Percentiles rank a stretch among this genome's conserved stretches.
Evolutionary conservation across 1,140 invertebrate species (phyloP).

Genomic region (Drosophila aff.): DNA sequence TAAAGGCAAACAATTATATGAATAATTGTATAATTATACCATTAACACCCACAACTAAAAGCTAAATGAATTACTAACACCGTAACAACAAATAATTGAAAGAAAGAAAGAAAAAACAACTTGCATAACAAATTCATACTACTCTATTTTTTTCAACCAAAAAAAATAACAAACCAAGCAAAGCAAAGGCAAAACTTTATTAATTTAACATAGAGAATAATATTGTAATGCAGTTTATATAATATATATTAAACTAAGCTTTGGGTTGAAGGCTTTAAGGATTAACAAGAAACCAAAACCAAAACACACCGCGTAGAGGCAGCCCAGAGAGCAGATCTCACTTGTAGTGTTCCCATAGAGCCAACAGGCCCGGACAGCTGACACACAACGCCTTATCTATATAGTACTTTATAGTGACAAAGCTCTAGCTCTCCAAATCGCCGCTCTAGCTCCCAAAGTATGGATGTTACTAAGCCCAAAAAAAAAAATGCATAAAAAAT

Average conservation of each 20-base stretch:
- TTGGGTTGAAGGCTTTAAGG: conserved; percentile 65
- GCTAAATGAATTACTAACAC: conserved; percentile 78
- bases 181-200: conserved; percentile 42
- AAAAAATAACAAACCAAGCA: conserved; percentile 60
- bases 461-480: conserved; percentile 39
- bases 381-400: conserved; percentile 54
- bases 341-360: conserved; percentile 47
- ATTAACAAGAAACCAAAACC: conserved; percentile 32
- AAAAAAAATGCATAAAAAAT: neutral
- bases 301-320: conserved; percentile 26
- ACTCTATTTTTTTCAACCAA: conserved; percentile 75
- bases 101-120: conserved; percentile 76
- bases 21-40: conserved; percentile 43
- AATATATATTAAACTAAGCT: conserved; percentile 51
- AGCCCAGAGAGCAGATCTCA: conserved; percentile 51
- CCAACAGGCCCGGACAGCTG: conserved; percentile 31
- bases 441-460: conserved; percentile 51
- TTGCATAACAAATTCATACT: conserved; percentile 85
- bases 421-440: conserved; percentile 42
- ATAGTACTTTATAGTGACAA: conserved; percentile 39
- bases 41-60: conserved; percentile 45
- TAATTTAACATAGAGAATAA: conserved; percentile 59
- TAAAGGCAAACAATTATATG: conserved; percentile 32
- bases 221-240: conserved; percentile 68
- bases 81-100: conserved; percentile 76